Conservation (phyloP, 1,140 invertebrate genomes). For the Theocolax elegans region DNA sequence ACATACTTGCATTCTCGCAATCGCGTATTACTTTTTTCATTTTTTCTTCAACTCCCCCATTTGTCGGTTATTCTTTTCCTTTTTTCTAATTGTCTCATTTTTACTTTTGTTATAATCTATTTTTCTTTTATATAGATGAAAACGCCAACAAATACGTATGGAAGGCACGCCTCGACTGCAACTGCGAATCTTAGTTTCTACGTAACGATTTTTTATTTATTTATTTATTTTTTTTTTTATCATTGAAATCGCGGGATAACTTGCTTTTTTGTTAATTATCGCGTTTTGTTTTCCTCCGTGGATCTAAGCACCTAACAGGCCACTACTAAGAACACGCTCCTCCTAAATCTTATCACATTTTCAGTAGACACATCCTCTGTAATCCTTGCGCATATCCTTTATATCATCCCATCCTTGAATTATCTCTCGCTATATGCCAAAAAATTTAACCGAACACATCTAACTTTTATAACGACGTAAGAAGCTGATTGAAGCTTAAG, state of each 20-base stretch:
- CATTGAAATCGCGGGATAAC: too few species aligned
- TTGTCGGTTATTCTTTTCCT: too few species aligned
- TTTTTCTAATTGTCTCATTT: conserved; percentile 36
- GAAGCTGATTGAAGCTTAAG: conserved; percentile 34
- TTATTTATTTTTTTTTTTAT: conserved; percentile 46
- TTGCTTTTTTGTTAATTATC: too few species aligned
- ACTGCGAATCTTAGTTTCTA: conserved; percentile 53
- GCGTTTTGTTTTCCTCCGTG: conserved; percentile 48
- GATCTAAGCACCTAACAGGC: conserved; percentile 66
- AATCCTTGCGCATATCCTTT: conserved; percentile 40
- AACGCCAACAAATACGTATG: conserved; percentile 68
- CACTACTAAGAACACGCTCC: conserved; percentile 67
- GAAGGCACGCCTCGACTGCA: conserved; percentile 67
- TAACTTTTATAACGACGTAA: conserved; percentile 25
- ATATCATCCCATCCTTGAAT: neutral
- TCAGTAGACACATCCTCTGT: conserved; percentile 52
- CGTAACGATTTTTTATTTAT: conserved; percentile 53
- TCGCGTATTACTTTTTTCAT: too few species aligned
- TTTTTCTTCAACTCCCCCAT: too few species aligned
- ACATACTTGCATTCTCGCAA: conserved; percentile 39
- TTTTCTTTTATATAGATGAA: conserved; percentile 59
- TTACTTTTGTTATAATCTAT: conserved; percentile 33
- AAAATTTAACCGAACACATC: conserved; percentile 27
- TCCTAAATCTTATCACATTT: conserved; percentile 64
- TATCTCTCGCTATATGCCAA: conserved; percentile 24